phyloP scores from a whole-genome alignment of 37 sponge, comb jelly and placozoan species.

The Spongilla lacustris region DNA sequence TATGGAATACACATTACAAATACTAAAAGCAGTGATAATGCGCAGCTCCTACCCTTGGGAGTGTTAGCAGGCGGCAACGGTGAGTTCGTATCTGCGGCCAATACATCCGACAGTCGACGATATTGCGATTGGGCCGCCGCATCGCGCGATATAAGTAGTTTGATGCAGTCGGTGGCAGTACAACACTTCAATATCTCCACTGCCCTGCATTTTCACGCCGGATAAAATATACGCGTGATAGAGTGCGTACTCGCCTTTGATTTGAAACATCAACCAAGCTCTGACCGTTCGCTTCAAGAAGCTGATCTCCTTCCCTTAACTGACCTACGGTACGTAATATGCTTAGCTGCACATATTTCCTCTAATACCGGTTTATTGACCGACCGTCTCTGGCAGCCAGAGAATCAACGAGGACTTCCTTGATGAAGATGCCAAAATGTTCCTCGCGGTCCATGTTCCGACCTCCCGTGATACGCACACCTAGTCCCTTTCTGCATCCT shows the following conservation, averaged over 20 bases:
- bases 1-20: background rate
- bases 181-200: constrained; percentile 61
- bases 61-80: background rate
- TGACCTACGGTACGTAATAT: constrained; percentile 33
- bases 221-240: background rate
- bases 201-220: constrained; percentile 22
- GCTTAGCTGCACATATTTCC: background rate
- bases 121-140: constrained; percentile 35
- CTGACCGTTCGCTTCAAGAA: constrained; percentile 65
- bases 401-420: constrained; percentile 32
- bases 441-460: background rate
- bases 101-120: constrained; percentile 26
- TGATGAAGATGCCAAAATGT: constrained; percentile 74
- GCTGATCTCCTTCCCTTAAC: constrained; percentile 70
- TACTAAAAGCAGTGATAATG: no score
- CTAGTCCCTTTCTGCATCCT: constrained; percentile 41
- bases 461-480: constrained; percentile 59
- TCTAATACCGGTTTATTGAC: background rate
- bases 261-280: constrained; percentile 69
- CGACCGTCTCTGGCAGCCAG: constrained; percentile 67
- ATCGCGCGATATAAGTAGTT: constrained; percentile 52
- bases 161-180: constrained; percentile 43
- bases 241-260: constrained; percentile 30
- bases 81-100: background rate
- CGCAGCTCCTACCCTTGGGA: no score